Conservation (phyloP, 2,797 vertebrate genomes). For the Tamandua tetradactyla region DNA sequence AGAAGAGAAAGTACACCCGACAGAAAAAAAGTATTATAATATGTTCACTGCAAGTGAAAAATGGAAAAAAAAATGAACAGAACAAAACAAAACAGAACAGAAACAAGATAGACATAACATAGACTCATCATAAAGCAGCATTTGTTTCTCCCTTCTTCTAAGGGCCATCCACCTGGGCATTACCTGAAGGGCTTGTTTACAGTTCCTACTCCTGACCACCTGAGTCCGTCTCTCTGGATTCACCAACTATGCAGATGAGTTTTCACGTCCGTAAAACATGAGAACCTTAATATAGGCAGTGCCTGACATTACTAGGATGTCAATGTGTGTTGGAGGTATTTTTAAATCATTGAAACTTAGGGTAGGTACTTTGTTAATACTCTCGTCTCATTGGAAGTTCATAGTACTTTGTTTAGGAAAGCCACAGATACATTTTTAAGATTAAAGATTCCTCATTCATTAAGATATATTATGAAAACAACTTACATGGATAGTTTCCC, state of each 20-base stretch:
- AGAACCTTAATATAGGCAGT: not conserved
- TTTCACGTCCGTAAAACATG: not conserved
- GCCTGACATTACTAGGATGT: not conserved
- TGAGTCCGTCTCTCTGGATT: not conserved
- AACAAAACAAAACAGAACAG: not conserved
- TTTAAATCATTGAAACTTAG: not conserved
- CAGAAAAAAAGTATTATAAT: not conserved
- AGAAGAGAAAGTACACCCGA: not conserved
- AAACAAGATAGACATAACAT: not conserved
- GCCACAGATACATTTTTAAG: not conserved
- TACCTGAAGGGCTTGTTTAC: not conserved
- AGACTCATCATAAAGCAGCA: not conserved
- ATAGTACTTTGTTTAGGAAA: constrained; percentile 2
- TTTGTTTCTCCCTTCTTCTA: not conserved
- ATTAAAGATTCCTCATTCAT: not conserved
- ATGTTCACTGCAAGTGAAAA: not conserved
- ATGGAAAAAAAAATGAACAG: not conserved
- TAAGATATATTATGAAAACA: not conserved
- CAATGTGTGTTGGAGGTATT: not conserved
- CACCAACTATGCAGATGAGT: not conserved
- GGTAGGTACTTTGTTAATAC: not conserved
- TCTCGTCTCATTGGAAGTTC: not conserved
- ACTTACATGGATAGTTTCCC: not conserved
- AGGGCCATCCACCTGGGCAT: not conserved
- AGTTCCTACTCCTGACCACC: not conserved